A percentile compares a stretch with the other conserved stretches of the same genome.
phyloP scores from a whole-genome alignment of 2,113 vertebrate species.

The Ictalurus punctatus region DNA sequence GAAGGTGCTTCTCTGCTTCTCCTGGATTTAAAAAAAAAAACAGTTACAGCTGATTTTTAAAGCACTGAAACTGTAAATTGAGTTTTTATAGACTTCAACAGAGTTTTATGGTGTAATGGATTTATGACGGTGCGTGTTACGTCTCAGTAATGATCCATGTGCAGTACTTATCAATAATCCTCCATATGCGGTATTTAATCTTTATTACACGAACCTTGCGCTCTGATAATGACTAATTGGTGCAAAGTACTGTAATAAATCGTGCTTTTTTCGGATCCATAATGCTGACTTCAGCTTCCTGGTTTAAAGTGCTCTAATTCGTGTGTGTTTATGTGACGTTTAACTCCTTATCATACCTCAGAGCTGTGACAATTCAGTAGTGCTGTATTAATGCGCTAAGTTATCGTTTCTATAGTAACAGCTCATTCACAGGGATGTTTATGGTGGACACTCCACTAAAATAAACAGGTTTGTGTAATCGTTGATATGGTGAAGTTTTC shows the following conservation, averaged over 20 bases:
- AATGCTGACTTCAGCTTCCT: too few relatives aligned
- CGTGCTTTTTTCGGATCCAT: not conserved
- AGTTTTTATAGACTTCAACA: not conserved
- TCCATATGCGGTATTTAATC: not conserved
- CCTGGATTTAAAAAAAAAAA: conserved; percentile 70
- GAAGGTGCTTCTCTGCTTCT: conserved; percentile 86
- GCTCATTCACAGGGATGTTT: not conserved
- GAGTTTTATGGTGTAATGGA: conserved; percentile 8
- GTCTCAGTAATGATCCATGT: not conserved
- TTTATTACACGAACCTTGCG: conserved; percentile 33
- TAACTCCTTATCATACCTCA: not conserved
- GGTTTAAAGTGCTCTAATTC: not conserved
- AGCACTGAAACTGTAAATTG: too few relatives aligned
- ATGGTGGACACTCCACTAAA: not conserved
- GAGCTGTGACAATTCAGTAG: not conserved
- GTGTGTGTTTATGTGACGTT: not conserved
- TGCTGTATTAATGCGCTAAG: not conserved
- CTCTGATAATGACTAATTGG: not conserved
- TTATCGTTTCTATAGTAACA: not conserved
- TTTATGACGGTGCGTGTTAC: conserved; percentile 7
- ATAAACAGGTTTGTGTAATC: not conserved
- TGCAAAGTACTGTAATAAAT: conserved; percentile 14
- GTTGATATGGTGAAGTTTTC: not conserved
- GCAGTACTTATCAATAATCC: not conserved
- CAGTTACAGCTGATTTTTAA: not conserved